Evolutionary conservation across 2,797 vertebrate species (phyloP), one percentile per base, ranked within the genome.

Genomic region (Austrolebias charrua): DNA sequence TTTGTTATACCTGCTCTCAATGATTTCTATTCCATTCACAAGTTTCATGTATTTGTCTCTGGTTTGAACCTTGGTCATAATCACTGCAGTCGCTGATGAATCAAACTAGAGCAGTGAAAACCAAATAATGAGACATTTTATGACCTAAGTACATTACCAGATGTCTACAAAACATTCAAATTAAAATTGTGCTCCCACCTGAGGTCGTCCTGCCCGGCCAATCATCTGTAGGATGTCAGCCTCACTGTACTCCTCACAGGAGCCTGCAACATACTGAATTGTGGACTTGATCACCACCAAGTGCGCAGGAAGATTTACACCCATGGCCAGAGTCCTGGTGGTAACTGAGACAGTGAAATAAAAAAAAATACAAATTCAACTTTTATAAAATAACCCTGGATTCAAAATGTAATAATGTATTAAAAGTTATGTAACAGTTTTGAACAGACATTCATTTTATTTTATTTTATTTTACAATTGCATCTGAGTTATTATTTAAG

Each of bases 191-290:
- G 49, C 16, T 72, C 72, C 55, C 90, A 97, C 98, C 88, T 99
- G 97, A 69, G 98, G 98, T 73, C 98, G 94, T 71, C 97, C 98
- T 57, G 98, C 98, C 91, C 97, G 93, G 55, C 97, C 98, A 71
- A 97, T 98, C 97, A 99, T 99, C 90, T 99, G 98, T 71, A 98
- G 90, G 82, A 99, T 91, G 90, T 99, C 98, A 29, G 95, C 93
- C 81, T 99, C 97, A 29, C 95, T 95, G 85, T 98, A 99, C 67
- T 99, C 97, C 82, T 97, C 94, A 91, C 95, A 98, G 78, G 95
- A 88, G 74, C 98, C 98, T 75, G 93, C 92, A 58, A 90, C 88
- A 70, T 99, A 99, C 89, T 98, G 97, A 92, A 94, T 91, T 55
- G 98, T 99, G 59, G 98, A 98, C 88, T 99, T 99, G 87, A 99